Evolutionary conservation across 2,113 vertebrate genomes (phyloP).

Genomic region (Taxidea taxus): DNA sequence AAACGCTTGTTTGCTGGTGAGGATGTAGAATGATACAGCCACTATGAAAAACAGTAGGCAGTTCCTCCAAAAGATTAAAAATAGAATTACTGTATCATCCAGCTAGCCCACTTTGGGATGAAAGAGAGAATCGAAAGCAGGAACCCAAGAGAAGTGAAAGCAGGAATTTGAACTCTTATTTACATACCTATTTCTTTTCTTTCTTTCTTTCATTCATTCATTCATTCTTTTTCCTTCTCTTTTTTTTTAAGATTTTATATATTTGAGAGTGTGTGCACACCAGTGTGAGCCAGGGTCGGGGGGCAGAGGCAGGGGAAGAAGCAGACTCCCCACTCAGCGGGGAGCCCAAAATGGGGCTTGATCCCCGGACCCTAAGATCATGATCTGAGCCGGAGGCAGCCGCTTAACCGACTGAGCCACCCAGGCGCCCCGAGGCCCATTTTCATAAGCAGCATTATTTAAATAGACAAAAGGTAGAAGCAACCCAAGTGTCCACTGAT

Average conservation of each 20-base stretch:
- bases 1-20: not conserved
- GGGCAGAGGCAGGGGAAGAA: not conserved
- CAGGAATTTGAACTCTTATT: not conserved
- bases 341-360: not conserved
- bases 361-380: not conserved
- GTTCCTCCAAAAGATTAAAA: constrained; percentile 6
- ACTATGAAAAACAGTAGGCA: not conserved
- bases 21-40: not conserved
- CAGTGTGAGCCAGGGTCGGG: not conserved
- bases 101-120: not conserved
- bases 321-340: not conserved
- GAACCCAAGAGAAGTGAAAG: not conserved
- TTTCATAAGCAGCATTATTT: not conserved
- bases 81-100: not conserved
- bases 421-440: not conserved
- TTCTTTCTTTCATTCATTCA: not conserved
- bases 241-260: not conserved
- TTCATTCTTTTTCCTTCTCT: too few species aligned
- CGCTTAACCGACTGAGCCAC: not conserved
- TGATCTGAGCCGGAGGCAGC: not conserved
- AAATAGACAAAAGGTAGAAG: not conserved
- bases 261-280: not conserved
- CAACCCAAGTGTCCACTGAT: not conserved
- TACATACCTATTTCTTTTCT: not conserved
- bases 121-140: not conserved